A percentile compares a stretch with the other conserved stretches of the same genome.
Conservation (phyloP, 2,888 invertebrate genomes). For the Caenorhabditis uteleia region DNA sequence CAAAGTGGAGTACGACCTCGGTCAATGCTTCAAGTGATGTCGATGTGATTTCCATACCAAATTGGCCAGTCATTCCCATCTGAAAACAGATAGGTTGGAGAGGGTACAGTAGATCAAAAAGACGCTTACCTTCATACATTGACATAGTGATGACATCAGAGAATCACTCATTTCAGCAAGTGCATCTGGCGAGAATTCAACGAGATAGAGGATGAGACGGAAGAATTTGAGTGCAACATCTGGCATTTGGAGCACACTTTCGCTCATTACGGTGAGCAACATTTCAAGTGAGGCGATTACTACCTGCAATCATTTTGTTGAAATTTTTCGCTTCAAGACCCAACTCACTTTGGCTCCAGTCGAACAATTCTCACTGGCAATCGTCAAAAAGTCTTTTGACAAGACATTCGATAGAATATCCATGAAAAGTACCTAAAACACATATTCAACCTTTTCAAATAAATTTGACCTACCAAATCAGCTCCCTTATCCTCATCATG, state of each 20-base stretch:
- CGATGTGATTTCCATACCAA: constrained; percentile 51
- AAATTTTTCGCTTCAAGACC: background rate
- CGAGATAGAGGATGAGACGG: constrained; percentile 77
- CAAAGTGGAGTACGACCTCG: constrained; percentile 34
- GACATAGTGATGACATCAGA: constrained; percentile 69
- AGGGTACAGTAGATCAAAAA: too few relatives aligned
- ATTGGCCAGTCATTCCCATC: constrained; percentile 51
- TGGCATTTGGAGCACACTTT: constrained; percentile 76
- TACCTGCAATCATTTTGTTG: constrained; percentile 10
- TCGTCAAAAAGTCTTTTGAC: constrained; percentile 74
- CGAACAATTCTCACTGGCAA: constrained; percentile 31
- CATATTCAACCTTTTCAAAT: too few relatives aligned
- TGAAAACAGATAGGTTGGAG: constrained; percentile 10
- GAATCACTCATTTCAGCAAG: constrained; percentile 71
- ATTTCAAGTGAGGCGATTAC: constrained; percentile 74
- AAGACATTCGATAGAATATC: constrained; percentile 78
- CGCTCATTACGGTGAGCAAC: constrained; percentile 80
- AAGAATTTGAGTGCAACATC: constrained; percentile 70
- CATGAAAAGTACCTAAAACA: constrained; percentile 78
- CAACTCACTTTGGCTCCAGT: constrained; percentile 41
- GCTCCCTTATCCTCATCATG: constrained; percentile 51
- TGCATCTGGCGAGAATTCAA: constrained; percentile 78
- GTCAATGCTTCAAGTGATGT: constrained; percentile 48
- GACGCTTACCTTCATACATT: constrained; percentile 56
- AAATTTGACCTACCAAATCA: too few relatives aligned